Evolutionary conservation across 2,888 invertebrate species (phyloP), one percentile per base, ranked within the genome.

Genomic region (Myopa tessellatipennis): DNA sequence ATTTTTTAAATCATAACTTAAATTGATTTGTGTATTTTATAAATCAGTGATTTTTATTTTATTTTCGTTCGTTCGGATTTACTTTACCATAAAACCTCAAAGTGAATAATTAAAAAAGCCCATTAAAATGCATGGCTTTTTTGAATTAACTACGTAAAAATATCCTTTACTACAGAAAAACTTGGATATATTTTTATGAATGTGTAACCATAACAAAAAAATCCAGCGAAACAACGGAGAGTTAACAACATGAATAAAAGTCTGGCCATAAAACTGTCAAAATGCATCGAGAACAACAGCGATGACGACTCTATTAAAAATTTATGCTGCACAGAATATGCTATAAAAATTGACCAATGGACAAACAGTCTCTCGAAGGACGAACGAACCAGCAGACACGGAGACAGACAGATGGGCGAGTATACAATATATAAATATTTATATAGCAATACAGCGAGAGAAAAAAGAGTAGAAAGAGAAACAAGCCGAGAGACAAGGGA

Each of bases 241-340:
- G 16, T 61, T 12, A 65, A 55, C 18, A 67, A 74, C 38, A 58
- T 14, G 67, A 68, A 55, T 74, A 67, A 40, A 74, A 67, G 67
- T 68, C 74, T 34, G 50, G 58, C 38, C 63, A 61, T 76, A 76
- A 76, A 76, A 76, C 45, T 70, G 69, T 76, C 76, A 70, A 76
- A 76, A 50, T 70, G 76, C 70, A 70, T 76, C 76, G 70, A 76
- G 76, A 55, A 74, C 68, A 45, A 65, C 18, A 14, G 61, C 76
- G 38, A 73, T 38, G 34, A 40, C 69, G 45, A 70, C 76, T 76
- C 63, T 63, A 76, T 76, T 76, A 76, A 76, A 45, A 76, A 63
- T 74, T 74, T 67, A 68, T 68, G 26, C 55, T 26, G 58, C 38
- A 34, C 67, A 67, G 55, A 61, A 61, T 40, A 60, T 60, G 61